phyloP scores from a whole-genome alignment of 1,140 invertebrate genomes.

The Caenorhabditis tropicalis region DNA sequence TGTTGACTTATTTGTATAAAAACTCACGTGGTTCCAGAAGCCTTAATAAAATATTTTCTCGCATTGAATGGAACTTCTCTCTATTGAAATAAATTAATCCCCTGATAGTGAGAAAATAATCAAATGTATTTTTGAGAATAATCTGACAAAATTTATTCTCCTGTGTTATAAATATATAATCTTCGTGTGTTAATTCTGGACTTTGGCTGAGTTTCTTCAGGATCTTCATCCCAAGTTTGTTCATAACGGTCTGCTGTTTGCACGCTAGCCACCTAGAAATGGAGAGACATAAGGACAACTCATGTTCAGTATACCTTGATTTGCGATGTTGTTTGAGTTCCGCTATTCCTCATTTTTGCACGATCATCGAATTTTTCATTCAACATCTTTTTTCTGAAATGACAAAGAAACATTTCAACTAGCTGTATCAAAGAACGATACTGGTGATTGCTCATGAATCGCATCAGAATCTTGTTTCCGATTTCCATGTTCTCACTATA shows the following conservation, averaged over 20 bases:
- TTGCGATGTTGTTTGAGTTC: constrained; percentile 53
- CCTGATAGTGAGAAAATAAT: no score
- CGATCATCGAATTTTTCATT: constrained; percentile 59
- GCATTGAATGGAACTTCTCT: no score
- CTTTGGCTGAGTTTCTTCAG: constrained; percentile 51
- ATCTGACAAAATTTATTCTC: constrained; percentile 45
- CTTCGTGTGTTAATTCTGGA: constrained; percentile 46
- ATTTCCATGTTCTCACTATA: constrained; percentile 47
- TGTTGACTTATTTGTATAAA: no score
- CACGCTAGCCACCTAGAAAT: constrained; percentile 42
- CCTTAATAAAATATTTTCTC: no score
- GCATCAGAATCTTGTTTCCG: constrained; percentile 56
- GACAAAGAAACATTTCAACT: not conserved
- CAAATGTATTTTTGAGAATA: no score
- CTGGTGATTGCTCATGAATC: constrained; percentile 60
- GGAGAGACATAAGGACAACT: no score
- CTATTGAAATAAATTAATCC: no score
- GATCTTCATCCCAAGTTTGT: constrained; percentile 54
- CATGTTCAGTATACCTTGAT: constrained; percentile 47
- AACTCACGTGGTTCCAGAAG: no score
- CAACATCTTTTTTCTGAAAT: constrained; percentile 58
- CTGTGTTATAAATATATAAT: constrained; percentile 61
- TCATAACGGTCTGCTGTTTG: constrained; percentile 49
- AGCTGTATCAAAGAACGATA: not conserved
- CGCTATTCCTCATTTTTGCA: constrained; percentile 56